Evolutionary conservation across 1,140 invertebrate genomes (phyloP).

Genomic region (Drosophila quadrilineata): DNA sequence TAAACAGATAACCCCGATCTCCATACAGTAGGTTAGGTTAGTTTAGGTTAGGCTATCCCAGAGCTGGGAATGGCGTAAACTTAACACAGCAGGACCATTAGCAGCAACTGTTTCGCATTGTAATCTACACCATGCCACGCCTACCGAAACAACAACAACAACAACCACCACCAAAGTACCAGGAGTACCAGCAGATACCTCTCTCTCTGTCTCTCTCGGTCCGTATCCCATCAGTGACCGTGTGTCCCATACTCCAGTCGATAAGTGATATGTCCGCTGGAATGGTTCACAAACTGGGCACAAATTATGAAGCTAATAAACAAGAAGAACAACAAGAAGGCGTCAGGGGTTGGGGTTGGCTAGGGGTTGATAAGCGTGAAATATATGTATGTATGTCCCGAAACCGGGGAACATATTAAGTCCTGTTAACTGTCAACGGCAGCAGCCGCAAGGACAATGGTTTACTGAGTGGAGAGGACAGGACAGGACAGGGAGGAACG

Average conservation of each 20-base stretch:
- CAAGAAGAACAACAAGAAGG: constrained; percentile 54
- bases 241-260: too few relatives aligned
- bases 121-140: constrained; percentile 74
- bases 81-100: constrained; percentile 42
- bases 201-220: too few relatives aligned
- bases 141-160: constrained; percentile 30
- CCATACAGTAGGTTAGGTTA: too few relatives aligned
- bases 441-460: constrained; percentile 29
- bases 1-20: too few relatives aligned
- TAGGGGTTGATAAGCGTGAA: constrained; percentile 67
- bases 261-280: constrained; percentile 7
- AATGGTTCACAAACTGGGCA: constrained; percentile 46
- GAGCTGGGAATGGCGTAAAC: constrained; percentile 5
- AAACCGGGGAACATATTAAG: constrained; percentile 49
- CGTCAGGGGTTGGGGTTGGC: constrained; percentile 24
- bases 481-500: too few relatives aligned
- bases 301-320: constrained; percentile 77
- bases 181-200: too few relatives aligned
- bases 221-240: too few relatives aligned
- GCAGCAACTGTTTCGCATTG: constrained; percentile 63
- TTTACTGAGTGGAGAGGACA: too few relatives aligned
- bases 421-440: constrained; percentile 64
- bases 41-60: too few relatives aligned
- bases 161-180: constrained; percentile 42
- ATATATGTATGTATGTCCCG: constrained; percentile 24